phyloP scores from a whole-genome alignment of 2,797 vertebrate species.

The Uromys caudimaculatus region DNA sequence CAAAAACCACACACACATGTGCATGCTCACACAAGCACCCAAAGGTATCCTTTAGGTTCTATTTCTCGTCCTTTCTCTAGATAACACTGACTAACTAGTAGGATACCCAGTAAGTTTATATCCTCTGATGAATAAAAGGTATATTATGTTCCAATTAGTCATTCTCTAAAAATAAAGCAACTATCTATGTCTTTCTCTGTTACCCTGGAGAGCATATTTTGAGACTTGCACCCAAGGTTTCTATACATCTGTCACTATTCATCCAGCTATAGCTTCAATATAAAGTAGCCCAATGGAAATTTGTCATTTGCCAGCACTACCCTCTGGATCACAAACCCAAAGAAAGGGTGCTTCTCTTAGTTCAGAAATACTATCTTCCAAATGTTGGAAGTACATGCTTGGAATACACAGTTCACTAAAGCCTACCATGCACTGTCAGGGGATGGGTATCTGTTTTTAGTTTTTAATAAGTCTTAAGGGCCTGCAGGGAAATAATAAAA shows the following conservation, averaged over 20 bases:
- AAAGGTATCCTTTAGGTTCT: background rate
- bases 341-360: background rate
- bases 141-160: conserved; percentile 34
- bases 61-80: background rate
- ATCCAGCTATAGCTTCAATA: conserved; percentile 16
- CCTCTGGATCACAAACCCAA: background rate
- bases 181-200: background rate
- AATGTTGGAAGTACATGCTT: background rate
- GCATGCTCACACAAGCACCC: background rate
- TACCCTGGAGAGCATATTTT: background rate
- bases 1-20: background rate
- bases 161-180: conserved; percentile 57
- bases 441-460: background rate
- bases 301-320: background rate
- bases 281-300: background rate
- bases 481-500: background rate
- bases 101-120: background rate
- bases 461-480: conserved; percentile 35
- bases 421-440: background rate
- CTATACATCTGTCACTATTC: background rate
- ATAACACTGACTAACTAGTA: background rate
- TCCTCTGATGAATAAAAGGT: conserved; percentile 37
- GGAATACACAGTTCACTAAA: background rate
- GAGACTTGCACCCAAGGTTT: background rate
- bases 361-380: conserved; percentile 10